Conservation (phyloP, 2,113 vertebrate genomes). For the Arenaria interpres region DNA sequence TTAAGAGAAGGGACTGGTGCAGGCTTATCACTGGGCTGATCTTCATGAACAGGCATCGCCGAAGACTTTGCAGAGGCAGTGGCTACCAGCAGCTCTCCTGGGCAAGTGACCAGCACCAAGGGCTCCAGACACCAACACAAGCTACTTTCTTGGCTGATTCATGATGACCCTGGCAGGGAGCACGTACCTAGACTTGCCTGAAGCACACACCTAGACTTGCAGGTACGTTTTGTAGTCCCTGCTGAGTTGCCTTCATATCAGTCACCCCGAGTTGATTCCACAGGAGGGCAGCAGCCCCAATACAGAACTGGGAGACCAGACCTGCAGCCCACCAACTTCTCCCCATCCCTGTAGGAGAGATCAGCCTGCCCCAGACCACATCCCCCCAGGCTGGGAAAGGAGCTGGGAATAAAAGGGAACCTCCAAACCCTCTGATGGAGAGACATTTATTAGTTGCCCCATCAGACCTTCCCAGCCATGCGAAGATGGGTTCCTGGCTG, state of each 20-base stretch:
- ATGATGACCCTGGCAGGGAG: not conserved
- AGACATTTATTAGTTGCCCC: not conserved
- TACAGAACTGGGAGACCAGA: accelerated
- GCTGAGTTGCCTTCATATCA: not conserved
- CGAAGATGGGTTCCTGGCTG: not conserved
- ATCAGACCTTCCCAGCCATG: not conserved
- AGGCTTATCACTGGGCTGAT: not conserved
- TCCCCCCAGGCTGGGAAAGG: not conserved
- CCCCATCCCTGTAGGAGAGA: accelerated
- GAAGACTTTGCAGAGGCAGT: not conserved
- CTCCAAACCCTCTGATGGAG: not conserved
- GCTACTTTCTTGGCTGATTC: not conserved
- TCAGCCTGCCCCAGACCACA: not conserved
- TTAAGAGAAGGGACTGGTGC: not conserved
- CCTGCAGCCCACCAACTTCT: not conserved
- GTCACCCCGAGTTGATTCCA: not conserved
- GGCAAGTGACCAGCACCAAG: not conserved
- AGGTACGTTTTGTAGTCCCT: not conserved
- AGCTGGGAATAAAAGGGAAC: not conserved
- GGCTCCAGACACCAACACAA: not conserved
- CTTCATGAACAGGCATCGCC: not conserved
- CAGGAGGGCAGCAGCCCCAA: not conserved
- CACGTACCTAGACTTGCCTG: not conserved
- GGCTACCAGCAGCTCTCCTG: not conserved
- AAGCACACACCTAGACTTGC: not conserved